These are phyloP conservation scores for Eospalax fontanierii DNA, from an alignment of 2,797 vertebrate species.

Conservation along the genomic window DNA sequence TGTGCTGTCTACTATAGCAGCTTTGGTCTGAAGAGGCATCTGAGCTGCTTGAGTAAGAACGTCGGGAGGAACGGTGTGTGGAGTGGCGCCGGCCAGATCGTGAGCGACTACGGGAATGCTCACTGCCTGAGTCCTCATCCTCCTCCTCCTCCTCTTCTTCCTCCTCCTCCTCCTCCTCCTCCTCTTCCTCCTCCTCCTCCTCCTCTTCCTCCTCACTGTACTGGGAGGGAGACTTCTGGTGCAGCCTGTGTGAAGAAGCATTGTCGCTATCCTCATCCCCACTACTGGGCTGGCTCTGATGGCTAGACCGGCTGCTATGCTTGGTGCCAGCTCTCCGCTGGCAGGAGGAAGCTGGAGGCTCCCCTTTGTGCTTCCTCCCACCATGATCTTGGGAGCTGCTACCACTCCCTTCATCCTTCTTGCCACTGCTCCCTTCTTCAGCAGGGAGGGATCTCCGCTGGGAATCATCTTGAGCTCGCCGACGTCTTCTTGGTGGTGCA, in stretches of 20 bases:
- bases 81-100: slow-evolving; percentile 91
- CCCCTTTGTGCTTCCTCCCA: slow-evolving; percentile 92
- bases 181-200: slow-evolving; percentile 95
- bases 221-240: slow-evolving; percentile 91
- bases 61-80: slow-evolving; percentile 91
- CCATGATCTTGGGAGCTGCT: slow-evolving; percentile 92
- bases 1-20: slow-evolving; percentile 93
- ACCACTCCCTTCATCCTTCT: slow-evolving; percentile 88
- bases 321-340: slow-evolving; percentile 87
- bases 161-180: slow-evolving; percentile 96
- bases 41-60: slow-evolving; percentile 96
- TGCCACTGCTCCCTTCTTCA: slow-evolving; percentile 90
- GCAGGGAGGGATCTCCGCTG: slow-evolving; percentile 89
- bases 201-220: slow-evolving; percentile 95
- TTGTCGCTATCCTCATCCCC: slow-evolving; percentile 95
- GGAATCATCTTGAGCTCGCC: slow-evolving; percentile 91
- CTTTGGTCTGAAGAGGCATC: slow-evolving; percentile 95
- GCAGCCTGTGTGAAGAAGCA: slow-evolving; percentile 90
- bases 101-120: slow-evolving; percentile 95
- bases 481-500: slow-evolving; percentile 91
- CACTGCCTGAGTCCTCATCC: slow-evolving; percentile 94
- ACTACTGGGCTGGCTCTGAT: slow-evolving; percentile 92
- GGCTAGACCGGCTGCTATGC: slow-evolving; percentile 84
- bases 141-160: slow-evolving; percentile 96
- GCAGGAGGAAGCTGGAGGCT: slow-evolving; percentile 89